Base-by-base conservation (phyloP, 2,113 vertebrate genomes). In the Lipophrys pholis region DNA sequence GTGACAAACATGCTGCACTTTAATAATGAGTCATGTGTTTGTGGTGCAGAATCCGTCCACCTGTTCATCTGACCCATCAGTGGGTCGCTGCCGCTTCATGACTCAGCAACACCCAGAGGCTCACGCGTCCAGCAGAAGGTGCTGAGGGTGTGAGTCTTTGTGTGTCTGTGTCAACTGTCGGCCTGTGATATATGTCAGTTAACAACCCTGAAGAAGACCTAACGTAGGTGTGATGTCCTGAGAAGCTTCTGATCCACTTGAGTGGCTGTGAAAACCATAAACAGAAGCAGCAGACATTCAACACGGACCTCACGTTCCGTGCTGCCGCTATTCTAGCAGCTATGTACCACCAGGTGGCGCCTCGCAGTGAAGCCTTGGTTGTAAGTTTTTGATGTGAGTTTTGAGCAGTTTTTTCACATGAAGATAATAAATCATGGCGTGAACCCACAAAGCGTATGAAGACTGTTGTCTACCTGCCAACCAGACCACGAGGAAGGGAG, bases 1-100 rank as follows among this genome's bases (percentile, higher is more conserved):
- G 72, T 16, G 76, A 36, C 21, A 8, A 0, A 0, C 60, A 51
- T 12, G 74, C 69, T 60, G 63, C 51, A 58, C 14, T 73, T 51
- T n/a, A n/a, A n/a, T 65, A 68, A n/a, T 17, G 14, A 58, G 55
- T 3, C 78, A 81, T 70, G 63, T 76, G 69, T 49, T 80, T 60
- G 16, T 55, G 51, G 9, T 35, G 35, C 21, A 0, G 39, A 65
- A 12, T 30, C 21, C 16, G 35, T 52, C n/a, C 70, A 43, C 41
- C 64, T 82, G 80, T 21, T 67, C 56, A 36, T 45, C 62, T 64
- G 69, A 63, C 21, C 4, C 21, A 30, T 30, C 21, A 30, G 21
- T 30, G 21, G 21, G 21, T 30, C 21, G 21, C 21, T 2, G 21
- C 21, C 21, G 21, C 21, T 30, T 49, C 52, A 21, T 10, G 10